Conservation (phyloP, 1,140 invertebrate genomes). For the Rhizoglyphus robini region DNA sequence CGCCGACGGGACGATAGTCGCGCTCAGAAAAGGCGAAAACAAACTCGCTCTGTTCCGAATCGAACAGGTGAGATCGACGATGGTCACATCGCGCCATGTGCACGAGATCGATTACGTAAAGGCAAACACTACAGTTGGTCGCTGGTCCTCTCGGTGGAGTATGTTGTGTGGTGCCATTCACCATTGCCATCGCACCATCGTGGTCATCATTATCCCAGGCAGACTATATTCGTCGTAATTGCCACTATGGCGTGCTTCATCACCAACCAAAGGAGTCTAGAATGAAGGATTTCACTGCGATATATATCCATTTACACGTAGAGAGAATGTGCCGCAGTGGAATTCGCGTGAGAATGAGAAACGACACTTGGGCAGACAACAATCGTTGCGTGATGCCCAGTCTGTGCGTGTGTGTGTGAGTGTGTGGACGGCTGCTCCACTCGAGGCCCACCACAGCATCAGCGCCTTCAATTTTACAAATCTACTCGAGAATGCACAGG, state of each 20-base stretch:
- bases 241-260: no score
- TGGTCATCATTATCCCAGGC: not conserved
- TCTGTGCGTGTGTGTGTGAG: not conserved
- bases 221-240: not conserved
- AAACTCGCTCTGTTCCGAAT: not conserved
- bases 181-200: no score
- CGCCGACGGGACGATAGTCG: not conserved
- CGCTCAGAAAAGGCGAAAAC: not conserved
- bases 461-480: not conserved
- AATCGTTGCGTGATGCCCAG: conserved; percentile 3
- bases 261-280: not conserved
- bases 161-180: not conserved
- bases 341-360: conserved; percentile 14
- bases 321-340: conserved; percentile 1
- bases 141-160: no score
- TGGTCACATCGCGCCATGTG: not conserved
- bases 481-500: no score
- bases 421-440: not conserved
- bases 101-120: conserved; percentile 2
- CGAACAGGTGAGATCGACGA: not conserved
- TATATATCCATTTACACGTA: conserved; percentile 14
- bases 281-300: not conserved
- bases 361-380: conserved; percentile 11
- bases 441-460: not conserved
- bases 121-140: not conserved